Evolutionary conservation across 1,140 invertebrate species (phyloP), one percentile per base, ranked within the genome.

Genomic region (Microplitis mediator): DNA sequence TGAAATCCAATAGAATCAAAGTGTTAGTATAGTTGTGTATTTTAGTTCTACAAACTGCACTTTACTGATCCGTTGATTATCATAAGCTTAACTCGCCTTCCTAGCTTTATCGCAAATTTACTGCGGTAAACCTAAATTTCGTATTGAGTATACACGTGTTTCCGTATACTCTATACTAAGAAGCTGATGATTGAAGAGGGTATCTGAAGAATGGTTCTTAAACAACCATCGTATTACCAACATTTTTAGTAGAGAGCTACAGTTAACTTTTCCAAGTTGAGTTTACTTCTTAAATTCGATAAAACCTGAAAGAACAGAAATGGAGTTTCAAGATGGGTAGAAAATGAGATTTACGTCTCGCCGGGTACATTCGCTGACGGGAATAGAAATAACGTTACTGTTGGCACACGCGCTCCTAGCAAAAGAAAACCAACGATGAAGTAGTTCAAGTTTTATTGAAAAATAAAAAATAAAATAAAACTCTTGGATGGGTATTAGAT

Each of bases 281-380:
- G 39, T 64, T 50, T 23, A 50, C 39, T 52, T n/a, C 50, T 52
- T 67, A 54, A 67, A 52, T 54, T 50, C 39, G 16, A 66, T 72
- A 58, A 52, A 50, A 62, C 31, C 11, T 51, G n/a, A 14, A 14
- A 39, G 35, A 31, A 16, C 58, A 32, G 64, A 36, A 34, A 23
- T 23, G 51, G 45, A 56, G 45, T 71, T 71, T 65, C 31, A 71
- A 61, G 64, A 67, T 67, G 63, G 64, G 56, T 31, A 56, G 63
- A 67, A 67, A 67, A 67, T 45, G 64, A 72, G 64, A 72, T 72
- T 67, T 67, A 67, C 71, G 63, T 67, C 54, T 61, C 62, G 61
- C n/a, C 61, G 61, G 62, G n/a, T 58, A 45, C 68, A 45, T 60
- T 60, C 34, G 50, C 70, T 71, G 70, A 67, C 71, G 56, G 71